Base-by-base conservation (phyloP, 2,797 vertebrate species). In the Sebastes alutus region DNA sequence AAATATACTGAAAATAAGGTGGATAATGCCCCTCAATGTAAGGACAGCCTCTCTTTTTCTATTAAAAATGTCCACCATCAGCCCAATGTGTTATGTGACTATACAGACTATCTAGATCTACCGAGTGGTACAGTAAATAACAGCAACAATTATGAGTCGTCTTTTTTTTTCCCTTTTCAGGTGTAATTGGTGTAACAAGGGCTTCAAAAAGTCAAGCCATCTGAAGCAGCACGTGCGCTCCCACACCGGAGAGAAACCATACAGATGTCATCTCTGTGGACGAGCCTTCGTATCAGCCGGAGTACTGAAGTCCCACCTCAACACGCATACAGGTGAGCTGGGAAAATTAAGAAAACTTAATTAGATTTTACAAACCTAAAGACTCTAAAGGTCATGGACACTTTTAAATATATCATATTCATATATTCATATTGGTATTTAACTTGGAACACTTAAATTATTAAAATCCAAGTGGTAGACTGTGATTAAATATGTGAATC, bases 181-280 rank as follows among this genome's bases (percentile, higher is more conserved):
- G 78, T 99, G 99, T 89, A 96, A 63, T 33, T 97, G 98, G 89
- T 99, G 99, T 92, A 97, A 92, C 91, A 99, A 99, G 81, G 97
- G 96, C 77, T 99, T 99, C 88, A 99, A 99, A 95, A 99, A 99
- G 91, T 99, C 98, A 16, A 99, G 99, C 82, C 99, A 99, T 82
- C 93, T 99, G 92, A 99, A 99, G 91, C 99, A 99, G 82, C 98
- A 99, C 0, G 96, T 99, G 12, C 97, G 98, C 25, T 99, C 99
- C 0, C 99, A 99, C 93, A 99, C 99, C 0, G 99, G 99, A 12
- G 99, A 99, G 94, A 99, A 98, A 88, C 99, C 99, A 5, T 99
- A 96, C 79, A 96, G 96, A 84, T 99, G 99, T 92, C 96, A 95
- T 10, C 94, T 98, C 70, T 99, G 99, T 70, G 98, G 96, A n/a